Percentiles rank a stretch among this genome's conserved stretches.
These are phyloP conservation scores for Pteropus rufus DNA, from an alignment of 2,797 vertebrate genomes.

Conservation along the genomic window DNA sequence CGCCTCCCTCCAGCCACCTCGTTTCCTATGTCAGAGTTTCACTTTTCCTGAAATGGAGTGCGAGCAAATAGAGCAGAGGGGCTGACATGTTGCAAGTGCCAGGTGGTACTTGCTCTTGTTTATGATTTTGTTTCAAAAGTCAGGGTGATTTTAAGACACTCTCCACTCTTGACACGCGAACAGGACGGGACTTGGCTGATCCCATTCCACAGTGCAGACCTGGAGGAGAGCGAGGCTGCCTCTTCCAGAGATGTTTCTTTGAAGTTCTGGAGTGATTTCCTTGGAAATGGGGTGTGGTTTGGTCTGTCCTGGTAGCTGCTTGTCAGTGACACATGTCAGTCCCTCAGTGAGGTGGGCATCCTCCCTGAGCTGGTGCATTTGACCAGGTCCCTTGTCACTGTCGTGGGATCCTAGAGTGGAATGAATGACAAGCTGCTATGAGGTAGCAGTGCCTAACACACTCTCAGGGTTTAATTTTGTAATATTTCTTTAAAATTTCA, in stretches of 20 bases:
- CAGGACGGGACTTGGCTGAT: conserved; percentile 26
- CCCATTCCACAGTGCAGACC: conserved; percentile 5
- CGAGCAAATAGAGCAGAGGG: not conserved
- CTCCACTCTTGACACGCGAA: not conserved
- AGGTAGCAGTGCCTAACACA: conserved; percentile 7
- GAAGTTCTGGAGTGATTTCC: not conserved
- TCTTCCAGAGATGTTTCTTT: not conserved
- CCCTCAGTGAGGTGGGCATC: not conserved
- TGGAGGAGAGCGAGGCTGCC: not conserved
- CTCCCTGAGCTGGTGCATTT: not conserved
- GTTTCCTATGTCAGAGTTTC: not conserved
- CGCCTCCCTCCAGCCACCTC: not conserved
- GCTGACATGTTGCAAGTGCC: not conserved
- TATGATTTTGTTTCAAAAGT: not conserved
- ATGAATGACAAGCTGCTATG: not conserved
- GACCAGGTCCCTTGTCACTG: not conserved
- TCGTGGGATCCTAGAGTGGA: not conserved
- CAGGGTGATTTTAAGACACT: not conserved
- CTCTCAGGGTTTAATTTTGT: not conserved
- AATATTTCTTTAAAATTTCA: not conserved
- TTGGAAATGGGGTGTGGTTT: not conserved
- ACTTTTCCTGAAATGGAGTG: not conserved
- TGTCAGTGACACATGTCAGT: too few species aligned
- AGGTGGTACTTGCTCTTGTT: not conserved
- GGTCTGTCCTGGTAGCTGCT: not conserved